Percentiles rank a stretch among this genome's conserved stretches.
These are phyloP conservation scores for Phallusia fumigata DNA, from an alignment of 23 tunicate genomes.

Conservation along the genomic window DNA sequence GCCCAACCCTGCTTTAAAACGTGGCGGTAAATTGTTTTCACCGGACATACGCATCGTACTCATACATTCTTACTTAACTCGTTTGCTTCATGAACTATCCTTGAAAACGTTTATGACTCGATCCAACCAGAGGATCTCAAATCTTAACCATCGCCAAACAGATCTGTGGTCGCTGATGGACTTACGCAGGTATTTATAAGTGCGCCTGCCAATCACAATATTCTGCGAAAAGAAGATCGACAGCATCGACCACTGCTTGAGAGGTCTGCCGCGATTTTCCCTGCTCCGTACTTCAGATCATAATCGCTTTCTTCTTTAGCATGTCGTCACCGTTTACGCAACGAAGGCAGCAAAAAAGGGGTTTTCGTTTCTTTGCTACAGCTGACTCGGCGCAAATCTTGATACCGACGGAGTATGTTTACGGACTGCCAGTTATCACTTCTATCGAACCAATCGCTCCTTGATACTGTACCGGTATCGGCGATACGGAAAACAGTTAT, in stretches of 20 bases:
- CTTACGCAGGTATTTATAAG: not conserved
- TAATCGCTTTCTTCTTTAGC: not conserved
- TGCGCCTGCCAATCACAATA: not conserved
- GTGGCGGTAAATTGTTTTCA: no score
- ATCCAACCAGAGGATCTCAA: no score
- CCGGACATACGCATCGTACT: no score
- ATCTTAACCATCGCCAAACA: no score
- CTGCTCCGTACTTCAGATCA: not conserved
- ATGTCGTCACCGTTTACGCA: not conserved
- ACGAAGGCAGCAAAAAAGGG: not conserved
- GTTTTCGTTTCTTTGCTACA: no score
- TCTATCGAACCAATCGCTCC: not conserved
- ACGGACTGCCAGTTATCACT: not conserved
- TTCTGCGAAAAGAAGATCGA: not conserved
- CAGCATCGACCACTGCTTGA: not conserved
- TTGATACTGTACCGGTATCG: not conserved
- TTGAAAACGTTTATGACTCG: no score
- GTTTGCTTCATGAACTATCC: no score
- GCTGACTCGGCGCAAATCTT: no score
- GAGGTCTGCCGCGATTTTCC: not conserved
- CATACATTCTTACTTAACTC: no score
- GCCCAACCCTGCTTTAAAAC: no score
- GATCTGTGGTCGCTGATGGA: no score
- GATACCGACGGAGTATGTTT: not conserved
- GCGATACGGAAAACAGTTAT: not conserved